Evolutionary conservation across 2,888 invertebrate genomes (phyloP).

Genomic region (Ormyrus nitidulus): DNA sequence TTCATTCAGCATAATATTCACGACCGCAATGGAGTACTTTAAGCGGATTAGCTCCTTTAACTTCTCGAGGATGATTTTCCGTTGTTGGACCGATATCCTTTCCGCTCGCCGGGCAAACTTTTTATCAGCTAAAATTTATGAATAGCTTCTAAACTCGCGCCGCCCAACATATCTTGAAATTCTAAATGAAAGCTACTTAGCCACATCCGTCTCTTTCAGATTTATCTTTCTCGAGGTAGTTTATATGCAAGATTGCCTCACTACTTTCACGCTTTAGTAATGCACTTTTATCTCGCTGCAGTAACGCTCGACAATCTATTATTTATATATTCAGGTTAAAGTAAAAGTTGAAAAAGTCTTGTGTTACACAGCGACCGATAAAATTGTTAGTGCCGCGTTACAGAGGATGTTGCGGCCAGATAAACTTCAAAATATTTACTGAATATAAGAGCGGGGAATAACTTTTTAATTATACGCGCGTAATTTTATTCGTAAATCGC

Average conservation of each 20-base stretch:
- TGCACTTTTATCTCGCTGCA: not conserved
- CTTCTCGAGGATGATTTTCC: slow-evolving; percentile 6
- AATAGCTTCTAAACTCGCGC: slow-evolving; percentile 19
- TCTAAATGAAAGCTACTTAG: slow-evolving; percentile 32
- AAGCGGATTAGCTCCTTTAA: slow-evolving; percentile 31
- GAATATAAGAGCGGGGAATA: no score
- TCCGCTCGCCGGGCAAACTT: not conserved
- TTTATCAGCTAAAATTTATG: slow-evolving; percentile 28
- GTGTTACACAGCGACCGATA: no score
- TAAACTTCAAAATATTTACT: no score
- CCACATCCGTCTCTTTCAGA: slow-evolving; percentile 19
- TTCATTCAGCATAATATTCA: slow-evolving; percentile 30
- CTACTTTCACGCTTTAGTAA: slow-evolving; percentile 1
- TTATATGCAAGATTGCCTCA: not conserved
- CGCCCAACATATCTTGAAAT: slow-evolving; percentile 5
- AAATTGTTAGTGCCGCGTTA: no score
- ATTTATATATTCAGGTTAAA: not conserved
- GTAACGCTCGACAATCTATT: not conserved
- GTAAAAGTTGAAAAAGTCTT: no score
- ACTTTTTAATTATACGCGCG: no score
- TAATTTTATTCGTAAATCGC: no score
- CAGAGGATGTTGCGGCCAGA: no score
- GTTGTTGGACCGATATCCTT: not conserved
- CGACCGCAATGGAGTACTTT: slow-evolving; percentile 4
- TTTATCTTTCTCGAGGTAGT: slow-evolving; percentile 21